phyloP scores from a whole-genome alignment of 37 sponge, comb jelly and placozoan genomes.

The Hexactinellida sp. region DNA sequence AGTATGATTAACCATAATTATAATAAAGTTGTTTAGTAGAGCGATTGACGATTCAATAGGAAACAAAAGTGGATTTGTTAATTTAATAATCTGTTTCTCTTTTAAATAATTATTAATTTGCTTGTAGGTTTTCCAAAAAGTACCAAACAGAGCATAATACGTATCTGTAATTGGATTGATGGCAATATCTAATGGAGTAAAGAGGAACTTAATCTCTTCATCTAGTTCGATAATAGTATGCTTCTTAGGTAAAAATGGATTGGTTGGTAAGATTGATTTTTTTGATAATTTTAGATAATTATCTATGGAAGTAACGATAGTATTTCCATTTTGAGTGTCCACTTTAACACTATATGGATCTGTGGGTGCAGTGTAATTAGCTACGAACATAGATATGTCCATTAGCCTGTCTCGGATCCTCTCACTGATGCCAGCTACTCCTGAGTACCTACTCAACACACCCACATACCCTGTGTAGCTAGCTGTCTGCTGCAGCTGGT shows the following conservation, averaged over 20 bases:
- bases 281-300: background rate
- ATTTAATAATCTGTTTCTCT: background rate
- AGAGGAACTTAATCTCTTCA: background rate
- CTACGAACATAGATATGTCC: background rate
- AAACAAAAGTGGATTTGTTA: background rate
- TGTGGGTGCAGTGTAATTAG: background rate
- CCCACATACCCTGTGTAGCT: slow-evolving; percentile 11
- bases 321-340: background rate
- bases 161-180: background rate
- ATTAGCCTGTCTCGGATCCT: background rate
- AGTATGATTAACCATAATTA: background rate
- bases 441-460: background rate
- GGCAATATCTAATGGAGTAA: background rate
- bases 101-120: background rate
- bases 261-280: too few relatives aligned
- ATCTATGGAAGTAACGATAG: background rate
- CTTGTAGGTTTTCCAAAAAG: background rate
- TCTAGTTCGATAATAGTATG: background rate
- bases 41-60: background rate
- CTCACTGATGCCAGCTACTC: background rate
- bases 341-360: background rate
- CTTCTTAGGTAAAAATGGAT: background rate
- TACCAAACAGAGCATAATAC: background rate
- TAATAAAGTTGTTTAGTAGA: background rate
- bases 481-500: background rate